Base-by-base conservation (phyloP, 2,888 invertebrate species). In the Carterocephalus palaemon region DNA sequence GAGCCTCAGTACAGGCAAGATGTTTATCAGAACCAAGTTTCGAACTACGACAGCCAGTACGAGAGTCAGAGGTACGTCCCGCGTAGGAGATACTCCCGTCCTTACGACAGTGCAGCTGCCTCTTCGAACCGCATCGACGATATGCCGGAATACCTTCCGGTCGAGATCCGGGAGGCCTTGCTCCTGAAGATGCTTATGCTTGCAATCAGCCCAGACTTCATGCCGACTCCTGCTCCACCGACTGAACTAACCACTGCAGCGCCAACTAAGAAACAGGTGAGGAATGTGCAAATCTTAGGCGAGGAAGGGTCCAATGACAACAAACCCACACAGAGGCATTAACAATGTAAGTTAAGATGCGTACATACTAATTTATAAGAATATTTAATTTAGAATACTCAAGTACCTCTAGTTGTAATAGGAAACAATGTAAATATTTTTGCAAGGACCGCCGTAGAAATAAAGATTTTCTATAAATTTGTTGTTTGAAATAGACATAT, bases 201-300 rank as follows among this genome's bases (percentile, higher is more conserved):
- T 46, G 92, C 92, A 0, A 91, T 93, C 53, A 91, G 91, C 64
- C 90, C 91, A 4, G 90, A 91, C 59, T 82, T 69, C 50, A 67
- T 77, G 66, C 79, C 88, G 22, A 73, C 85, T 1, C 73, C 77
- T 2, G 71, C 75, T 1, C 79, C 88, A 0, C 73, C 64, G 24
- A 85, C 85, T 0, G 81, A 82, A 57, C 61, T 88, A 36, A 86
- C 88, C 10, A 86, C 87, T 2, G 83, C 88, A 1, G 75, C 89
- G 45, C 82, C 90, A 52, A 48, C 88, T 52, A 69, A 89, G 54
- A 88, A 88, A 54, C 91, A 91, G 39, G 89, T 92, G 10, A 86
- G 93, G 54, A 93, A 92, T 65, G 90, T 93, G 15, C 92, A 93
- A 70, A 92, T 93, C 56, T 77, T 93, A 17, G 91, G 91, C 0